Conservation (phyloP, 2,113 vertebrate genomes). For the Morone chrysops region DNA sequence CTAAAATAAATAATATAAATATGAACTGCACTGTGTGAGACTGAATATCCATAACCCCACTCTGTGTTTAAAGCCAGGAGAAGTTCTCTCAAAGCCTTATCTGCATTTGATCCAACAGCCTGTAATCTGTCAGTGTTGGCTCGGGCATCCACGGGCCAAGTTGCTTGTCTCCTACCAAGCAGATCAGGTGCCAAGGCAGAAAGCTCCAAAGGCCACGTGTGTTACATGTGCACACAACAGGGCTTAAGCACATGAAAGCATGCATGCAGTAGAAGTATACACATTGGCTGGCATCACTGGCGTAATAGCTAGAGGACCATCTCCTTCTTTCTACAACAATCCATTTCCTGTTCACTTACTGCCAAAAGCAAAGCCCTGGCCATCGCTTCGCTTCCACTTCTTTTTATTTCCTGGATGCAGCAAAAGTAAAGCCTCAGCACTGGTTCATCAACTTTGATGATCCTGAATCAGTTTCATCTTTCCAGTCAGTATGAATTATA, state of each 20-base stretch:
- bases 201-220: background rate
- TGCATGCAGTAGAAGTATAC: conserved; percentile 4
- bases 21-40: background rate
- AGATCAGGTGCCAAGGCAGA: conserved; percentile 9
- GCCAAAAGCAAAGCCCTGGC: background rate
- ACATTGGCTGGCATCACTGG: conserved; percentile 5
- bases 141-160: background rate
- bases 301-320: background rate
- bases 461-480: conserved; percentile 48
- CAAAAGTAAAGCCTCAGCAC: background rate
- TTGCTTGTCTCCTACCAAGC: conserved; percentile 6
- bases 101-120: conserved; percentile 34
- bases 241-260: conserved; percentile 8
- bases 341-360: conserved; percentile 29
- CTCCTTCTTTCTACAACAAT: conserved; percentile 3
- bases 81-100: conserved; percentile 17
- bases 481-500: conserved; percentile 52
- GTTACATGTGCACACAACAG: conserved; percentile 24
- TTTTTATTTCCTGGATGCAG: no score
- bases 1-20: no score
- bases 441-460: conserved; percentile 16
- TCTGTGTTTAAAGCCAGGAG: conserved; percentile 18
- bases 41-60: background rate
- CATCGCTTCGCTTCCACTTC: conserved; percentile 35
- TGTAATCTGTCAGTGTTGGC: conserved; percentile 50